A percentile compares a stretch with the other conserved stretches of the same genome.
phyloP scores from a whole-genome alignment of 2,888 invertebrate genomes.

The Branchellion lobata region DNA sequence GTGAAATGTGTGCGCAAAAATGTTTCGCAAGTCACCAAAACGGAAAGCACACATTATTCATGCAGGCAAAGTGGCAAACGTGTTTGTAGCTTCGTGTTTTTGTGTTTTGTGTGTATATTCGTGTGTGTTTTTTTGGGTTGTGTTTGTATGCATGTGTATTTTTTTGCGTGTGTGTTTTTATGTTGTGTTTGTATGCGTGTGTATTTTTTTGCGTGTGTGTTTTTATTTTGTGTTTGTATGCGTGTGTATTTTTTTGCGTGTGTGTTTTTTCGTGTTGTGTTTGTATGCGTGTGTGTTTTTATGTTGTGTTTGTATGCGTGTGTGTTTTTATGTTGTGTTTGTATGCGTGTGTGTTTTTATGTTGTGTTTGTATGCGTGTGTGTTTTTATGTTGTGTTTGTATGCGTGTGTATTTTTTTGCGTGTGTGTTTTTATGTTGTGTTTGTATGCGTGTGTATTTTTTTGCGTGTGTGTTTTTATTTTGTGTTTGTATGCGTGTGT shows the following conservation, averaged over 20 bases:
- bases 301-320: slow-evolving; percentile 4
- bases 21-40: neutral
- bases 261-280: neutral
- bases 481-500: slow-evolving; percentile 10
- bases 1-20: no score
- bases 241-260: slow-evolving; percentile 16
- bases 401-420: neutral
- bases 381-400: neutral
- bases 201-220: neutral
- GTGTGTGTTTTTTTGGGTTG: slow-evolving; percentile 3
- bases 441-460: no score
- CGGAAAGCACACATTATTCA: slow-evolving; percentile 1
- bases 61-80: neutral
- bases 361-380: neutral
- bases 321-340: neutral
- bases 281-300: neutral
- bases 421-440: neutral
- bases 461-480: no score
- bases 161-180: slow-evolving; percentile 12
- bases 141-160: slow-evolving; percentile 3
- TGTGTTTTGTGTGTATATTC: slow-evolving; percentile 7
- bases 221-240: no score
- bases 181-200: slow-evolving; percentile 5
- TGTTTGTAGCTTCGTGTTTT: neutral
- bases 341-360: no score